A percentile compares a stretch with the other conserved stretches of the same genome.
Evolutionary conservation across 1,140 invertebrate species (phyloP).

Genomic region (Periplaneta americana): DNA sequence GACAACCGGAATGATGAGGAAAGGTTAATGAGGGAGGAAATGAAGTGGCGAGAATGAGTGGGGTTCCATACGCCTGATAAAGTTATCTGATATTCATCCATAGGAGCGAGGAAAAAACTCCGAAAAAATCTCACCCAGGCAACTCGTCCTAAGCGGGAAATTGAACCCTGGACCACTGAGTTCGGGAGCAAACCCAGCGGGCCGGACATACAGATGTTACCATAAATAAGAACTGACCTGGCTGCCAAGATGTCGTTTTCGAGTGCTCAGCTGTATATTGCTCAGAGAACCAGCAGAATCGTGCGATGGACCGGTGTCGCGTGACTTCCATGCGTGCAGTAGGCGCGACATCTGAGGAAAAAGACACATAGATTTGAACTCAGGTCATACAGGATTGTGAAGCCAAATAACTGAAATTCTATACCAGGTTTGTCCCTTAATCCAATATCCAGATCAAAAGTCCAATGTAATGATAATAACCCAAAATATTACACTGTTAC

Average conservation of each 20-base stretch:
- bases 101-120: background rate
- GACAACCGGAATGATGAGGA: no score
- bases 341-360: background rate
- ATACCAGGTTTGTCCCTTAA: background rate
- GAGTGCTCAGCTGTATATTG: background rate
- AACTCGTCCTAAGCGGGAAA: no score
- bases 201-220: no score
- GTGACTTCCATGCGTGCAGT: background rate
- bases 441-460: no score
- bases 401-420: background rate
- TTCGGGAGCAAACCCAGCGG: no score
- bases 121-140: background rate
- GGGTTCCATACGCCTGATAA: background rate
- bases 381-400: background rate
- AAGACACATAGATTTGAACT: background rate
- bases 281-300: background rate
- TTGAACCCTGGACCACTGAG: no score
- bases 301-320: background rate
- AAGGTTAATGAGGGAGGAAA: no score
- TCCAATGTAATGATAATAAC: no score
- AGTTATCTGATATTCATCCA: background rate
- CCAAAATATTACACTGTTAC: background rate
- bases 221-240: no score
- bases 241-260: background rate
- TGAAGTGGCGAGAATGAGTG: background rate